Conservation (phyloP, 2,888 invertebrate genomes). For the Atrina japonica region DNA sequence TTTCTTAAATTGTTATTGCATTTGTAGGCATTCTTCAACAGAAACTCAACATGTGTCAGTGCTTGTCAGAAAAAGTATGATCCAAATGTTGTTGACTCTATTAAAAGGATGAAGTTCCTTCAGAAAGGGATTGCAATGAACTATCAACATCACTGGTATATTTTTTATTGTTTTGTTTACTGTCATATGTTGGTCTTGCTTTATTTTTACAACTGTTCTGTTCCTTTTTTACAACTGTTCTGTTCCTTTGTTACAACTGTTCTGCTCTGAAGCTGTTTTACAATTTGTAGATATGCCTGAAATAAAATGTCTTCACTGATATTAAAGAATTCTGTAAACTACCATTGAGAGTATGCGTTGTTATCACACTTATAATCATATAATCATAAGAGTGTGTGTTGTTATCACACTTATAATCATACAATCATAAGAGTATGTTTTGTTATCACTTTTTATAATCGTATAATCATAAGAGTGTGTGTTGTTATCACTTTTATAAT, state of each 20-base stretch:
- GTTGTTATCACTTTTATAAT: no score
- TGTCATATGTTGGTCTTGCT: no score
- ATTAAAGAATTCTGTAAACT: not conserved
- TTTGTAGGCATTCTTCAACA: slow-evolving; percentile 87
- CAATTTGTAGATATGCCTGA: not conserved
- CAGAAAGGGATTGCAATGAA: slow-evolving; percentile 96
- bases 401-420: no score
- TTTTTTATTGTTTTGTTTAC: no score
- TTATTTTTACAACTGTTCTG: not conserved
- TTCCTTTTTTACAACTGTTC: no score
- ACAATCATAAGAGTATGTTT: not conserved
- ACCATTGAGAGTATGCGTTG: no score
- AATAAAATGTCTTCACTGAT: not conserved
- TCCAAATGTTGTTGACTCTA: slow-evolving; percentile 84
- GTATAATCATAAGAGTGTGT: not conserved
- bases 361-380: no score
- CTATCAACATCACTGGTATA: slow-evolving; percentile 97
- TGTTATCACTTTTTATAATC: no score
- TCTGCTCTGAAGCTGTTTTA: no score
- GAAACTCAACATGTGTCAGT: slow-evolving; percentile 83
- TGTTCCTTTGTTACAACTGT: no score
- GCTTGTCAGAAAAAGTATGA: slow-evolving; percentile 87
- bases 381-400: slow-evolving; percentile 16
- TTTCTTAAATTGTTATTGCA: no score
- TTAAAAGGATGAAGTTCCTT: slow-evolving; percentile 88